Conservation (phyloP, 1,140 invertebrate species). For the Babylonia areolata region DNA sequence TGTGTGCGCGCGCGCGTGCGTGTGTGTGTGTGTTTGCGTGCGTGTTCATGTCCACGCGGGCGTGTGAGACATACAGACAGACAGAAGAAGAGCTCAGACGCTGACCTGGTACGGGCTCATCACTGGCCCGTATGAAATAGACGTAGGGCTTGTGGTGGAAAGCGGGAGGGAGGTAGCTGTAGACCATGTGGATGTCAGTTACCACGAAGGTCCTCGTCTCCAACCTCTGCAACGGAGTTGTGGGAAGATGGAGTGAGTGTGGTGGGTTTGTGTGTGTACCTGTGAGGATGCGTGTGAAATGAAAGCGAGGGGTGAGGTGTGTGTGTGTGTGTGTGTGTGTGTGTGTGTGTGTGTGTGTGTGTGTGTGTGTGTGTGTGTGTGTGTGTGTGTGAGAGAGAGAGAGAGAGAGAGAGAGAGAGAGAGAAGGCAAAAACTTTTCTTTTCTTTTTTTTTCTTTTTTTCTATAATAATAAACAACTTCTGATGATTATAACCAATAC, state of each 20-base stretch:
- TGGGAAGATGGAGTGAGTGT: neutral
- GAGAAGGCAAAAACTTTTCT: too few relatives aligned
- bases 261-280: neutral
- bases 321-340: too few relatives aligned
- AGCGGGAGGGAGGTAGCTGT: neutral
- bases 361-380: too few relatives aligned
- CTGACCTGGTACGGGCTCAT: neutral
- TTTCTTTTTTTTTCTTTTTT: too few relatives aligned
- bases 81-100: neutral
- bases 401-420: slow-evolving; percentile 16
- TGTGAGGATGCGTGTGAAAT: too few relatives aligned
- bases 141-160: neutral
- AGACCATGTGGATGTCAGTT: neutral
- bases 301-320: too few relatives aligned
- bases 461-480: too few relatives aligned
- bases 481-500: too few relatives aligned
- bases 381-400: slow-evolving; percentile 16
- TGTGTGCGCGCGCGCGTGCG: too few relatives aligned
- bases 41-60: neutral
- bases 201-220: neutral
- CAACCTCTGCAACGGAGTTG: neutral
- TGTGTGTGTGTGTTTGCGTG: neutral
- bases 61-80: neutral
- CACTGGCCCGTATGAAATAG: neutral
- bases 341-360: too few relatives aligned